These are phyloP conservation scores for Pogonomyrmex californicus DNA, from an alignment of 1,140 invertebrate species.

Conservation along the genomic window DNA sequence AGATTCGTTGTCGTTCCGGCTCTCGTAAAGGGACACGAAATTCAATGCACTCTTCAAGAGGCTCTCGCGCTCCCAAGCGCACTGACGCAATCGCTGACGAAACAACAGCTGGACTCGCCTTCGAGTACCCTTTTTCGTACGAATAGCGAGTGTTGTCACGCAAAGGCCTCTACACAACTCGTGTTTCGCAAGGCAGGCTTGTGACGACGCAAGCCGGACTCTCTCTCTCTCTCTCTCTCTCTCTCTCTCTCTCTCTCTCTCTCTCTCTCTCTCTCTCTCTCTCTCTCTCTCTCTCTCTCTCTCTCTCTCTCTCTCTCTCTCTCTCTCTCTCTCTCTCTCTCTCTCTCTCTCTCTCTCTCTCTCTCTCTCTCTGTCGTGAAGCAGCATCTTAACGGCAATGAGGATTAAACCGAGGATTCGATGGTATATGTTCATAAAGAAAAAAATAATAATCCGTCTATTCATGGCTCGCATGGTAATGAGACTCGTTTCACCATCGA, in stretches of 20 bases:
- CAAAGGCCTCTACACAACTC: constrained; percentile 6
- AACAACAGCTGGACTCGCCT: constrained; percentile 57
- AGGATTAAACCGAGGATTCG: constrained; percentile 20
- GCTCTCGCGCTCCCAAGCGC: constrained; percentile 29
- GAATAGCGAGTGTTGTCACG: constrained; percentile 31
- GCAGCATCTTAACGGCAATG: background rate
- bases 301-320: background rate
- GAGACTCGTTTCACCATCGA: background rate
- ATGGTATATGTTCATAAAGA: background rate
- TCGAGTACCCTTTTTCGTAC: constrained; percentile 52
- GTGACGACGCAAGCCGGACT: background rate
- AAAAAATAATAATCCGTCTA: constrained; percentile 27
- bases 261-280: too few relatives aligned
- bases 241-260: too few relatives aligned
- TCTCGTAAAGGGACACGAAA: constrained; percentile 42
- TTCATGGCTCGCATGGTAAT: constrained; percentile 6
- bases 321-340: too few relatives aligned
- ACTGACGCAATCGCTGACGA: constrained; percentile 58
- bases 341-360: too few relatives aligned
- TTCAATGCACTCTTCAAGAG: constrained; percentile 41
- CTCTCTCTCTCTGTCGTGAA: too few relatives aligned
- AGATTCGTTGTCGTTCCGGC: constrained; percentile 9
- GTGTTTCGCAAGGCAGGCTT: constrained; percentile 32
- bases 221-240: background rate
- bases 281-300: too few relatives aligned